phyloP scores from a whole-genome alignment of 2,113 vertebrate genomes.

The Calcarius ornatus region DNA sequence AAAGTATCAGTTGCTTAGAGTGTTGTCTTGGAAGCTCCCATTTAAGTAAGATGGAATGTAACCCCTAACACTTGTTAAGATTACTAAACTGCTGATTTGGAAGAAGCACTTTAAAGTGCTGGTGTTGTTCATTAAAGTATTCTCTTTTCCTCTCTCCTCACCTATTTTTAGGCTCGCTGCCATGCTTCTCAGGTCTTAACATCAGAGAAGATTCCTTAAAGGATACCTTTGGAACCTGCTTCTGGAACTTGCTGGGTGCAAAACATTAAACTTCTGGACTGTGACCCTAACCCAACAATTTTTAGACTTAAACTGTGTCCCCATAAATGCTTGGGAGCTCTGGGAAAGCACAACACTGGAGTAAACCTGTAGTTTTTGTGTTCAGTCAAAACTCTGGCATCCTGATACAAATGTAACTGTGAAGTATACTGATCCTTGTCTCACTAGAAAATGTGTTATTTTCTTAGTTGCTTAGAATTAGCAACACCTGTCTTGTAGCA shows the following conservation, averaged over 20 bases:
- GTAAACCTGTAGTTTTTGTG: not conserved
- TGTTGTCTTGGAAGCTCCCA: not conserved
- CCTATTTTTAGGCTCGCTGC: conserved; percentile 74
- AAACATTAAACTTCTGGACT: not conserved
- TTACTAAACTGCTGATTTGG: not conserved
- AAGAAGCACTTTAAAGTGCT: not conserved
- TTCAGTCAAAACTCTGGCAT: not conserved
- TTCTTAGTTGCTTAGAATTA: not conserved
- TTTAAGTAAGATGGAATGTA: not conserved
- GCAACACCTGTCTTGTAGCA: not conserved
- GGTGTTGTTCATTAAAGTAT: not conserved
- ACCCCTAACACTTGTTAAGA: fast-evolving
- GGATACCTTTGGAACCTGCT: not conserved
- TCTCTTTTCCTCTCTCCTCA: not conserved
- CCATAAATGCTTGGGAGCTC: not conserved
- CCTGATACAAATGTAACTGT: not conserved
- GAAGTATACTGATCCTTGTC: not conserved
- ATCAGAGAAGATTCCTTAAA: conserved; percentile 88
- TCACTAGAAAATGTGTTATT: not conserved
- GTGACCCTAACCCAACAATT: not conserved
- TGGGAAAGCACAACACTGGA: not conserved
- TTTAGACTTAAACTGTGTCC: not conserved
- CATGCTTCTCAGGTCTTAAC: conserved; percentile 78
- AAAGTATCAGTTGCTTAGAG: not conserved
- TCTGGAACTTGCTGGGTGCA: not conserved